phyloP scores from a whole-genome alignment of 2,113 vertebrate genomes.

The Osmerus eperlanus region DNA sequence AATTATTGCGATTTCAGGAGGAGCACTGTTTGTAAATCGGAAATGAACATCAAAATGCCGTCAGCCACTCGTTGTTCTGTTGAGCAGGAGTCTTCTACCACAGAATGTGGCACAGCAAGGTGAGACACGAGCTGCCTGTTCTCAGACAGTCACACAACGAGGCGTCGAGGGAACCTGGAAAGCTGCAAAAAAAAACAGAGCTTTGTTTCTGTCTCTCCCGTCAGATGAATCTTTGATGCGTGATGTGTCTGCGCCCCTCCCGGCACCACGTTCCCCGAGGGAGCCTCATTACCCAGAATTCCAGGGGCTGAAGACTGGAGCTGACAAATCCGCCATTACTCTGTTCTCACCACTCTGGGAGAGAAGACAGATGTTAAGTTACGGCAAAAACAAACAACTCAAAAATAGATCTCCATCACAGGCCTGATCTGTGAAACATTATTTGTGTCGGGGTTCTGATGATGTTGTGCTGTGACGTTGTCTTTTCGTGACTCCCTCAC shows the following conservation, averaged over 20 bases:
- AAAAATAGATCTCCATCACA: slow-evolving; percentile 37
- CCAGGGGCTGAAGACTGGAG: slow-evolving; percentile 29
- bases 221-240: slow-evolving; percentile 42
- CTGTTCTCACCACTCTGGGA: background rate
- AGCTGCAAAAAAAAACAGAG: background rate
- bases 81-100: background rate
- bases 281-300: slow-evolving; percentile 54
- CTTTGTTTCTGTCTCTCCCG: slow-evolving; percentile 13
- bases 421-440: slow-evolving; percentile 19
- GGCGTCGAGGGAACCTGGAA: background rate
- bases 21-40: too few species aligned
- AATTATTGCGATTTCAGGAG: too few species aligned
- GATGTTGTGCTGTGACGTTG: background rate
- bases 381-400: slow-evolving; percentile 32
- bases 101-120: background rate
- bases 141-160: background rate
- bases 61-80: too few species aligned
- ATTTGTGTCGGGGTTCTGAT: slow-evolving; percentile 7
- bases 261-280: slow-evolving; percentile 11
- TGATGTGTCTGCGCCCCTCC: slow-evolving; percentile 20
- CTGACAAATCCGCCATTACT: background rate
- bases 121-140: background rate
- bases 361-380: slow-evolving; percentile 49
- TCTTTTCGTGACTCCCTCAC: background rate
- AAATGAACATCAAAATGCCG: too few species aligned